Conservation (phyloP, 2,888 invertebrate species). For the Tinea trinotella region DNA sequence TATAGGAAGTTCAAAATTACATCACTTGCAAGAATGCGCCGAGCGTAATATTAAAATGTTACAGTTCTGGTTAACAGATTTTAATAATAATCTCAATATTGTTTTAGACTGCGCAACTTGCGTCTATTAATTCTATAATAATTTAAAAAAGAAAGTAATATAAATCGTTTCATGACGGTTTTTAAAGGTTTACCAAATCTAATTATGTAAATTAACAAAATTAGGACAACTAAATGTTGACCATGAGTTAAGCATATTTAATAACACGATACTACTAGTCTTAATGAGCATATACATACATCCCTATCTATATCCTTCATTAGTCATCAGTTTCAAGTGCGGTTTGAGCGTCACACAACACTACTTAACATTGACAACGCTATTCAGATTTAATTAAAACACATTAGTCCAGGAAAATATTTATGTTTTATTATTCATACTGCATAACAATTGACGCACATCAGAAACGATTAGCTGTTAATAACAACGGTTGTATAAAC, state of each 20-base stretch:
- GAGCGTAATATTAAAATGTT: not conserved
- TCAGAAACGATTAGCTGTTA: slow-evolving; percentile 6
- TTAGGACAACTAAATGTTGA: not conserved
- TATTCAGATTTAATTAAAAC: not conserved
- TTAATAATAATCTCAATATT: no score
- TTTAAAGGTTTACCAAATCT: not conserved
- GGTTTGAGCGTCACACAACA: no score
- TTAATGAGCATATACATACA: not conserved
- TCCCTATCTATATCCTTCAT: no score
- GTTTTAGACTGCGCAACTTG: no score
- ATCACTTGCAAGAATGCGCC: not conserved
- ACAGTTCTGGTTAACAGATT: no score
- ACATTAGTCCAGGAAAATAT: not conserved
- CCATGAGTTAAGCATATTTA: not conserved
- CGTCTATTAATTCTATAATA: no score
- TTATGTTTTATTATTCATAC: not conserved
- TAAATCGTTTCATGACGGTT: not conserved
- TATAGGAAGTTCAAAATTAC: no score
- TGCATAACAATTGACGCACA: not conserved
- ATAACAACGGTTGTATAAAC: slow-evolving; percentile 11
- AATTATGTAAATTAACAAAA: slow-evolving; percentile 13
- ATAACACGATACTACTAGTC: not conserved
- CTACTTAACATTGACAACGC: no score
- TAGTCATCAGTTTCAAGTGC: no score
- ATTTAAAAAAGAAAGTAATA: no score